Base-by-base conservation (phyloP, 2,888 invertebrate genomes). In the Ceramica pisi region DNA sequence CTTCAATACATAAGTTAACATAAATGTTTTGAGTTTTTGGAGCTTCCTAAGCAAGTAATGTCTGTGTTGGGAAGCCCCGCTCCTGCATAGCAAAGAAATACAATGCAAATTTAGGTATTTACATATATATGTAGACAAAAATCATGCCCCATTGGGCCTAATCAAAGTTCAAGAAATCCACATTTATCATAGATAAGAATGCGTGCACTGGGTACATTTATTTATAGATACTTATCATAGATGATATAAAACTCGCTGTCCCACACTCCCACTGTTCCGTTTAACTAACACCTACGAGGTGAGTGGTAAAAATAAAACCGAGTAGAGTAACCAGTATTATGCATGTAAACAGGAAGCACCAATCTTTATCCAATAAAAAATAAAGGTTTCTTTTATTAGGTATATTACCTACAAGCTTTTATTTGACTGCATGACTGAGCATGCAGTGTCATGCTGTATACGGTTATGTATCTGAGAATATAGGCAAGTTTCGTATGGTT, bases 201-300 rank as follows among this genome's bases (percentile, higher is more conserved):
- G 14, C 26, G 56, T 44, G 16, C 38, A 35, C 64, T 31, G 6
- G 31, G 31, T 5, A 31, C 31, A 26, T 48, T 70, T 46, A 69
- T 50, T 35, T 60, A 35, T 41, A 56, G 48, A 64, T 26, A 19
- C 10, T 21, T 48, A 71, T 60, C 63, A 35, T 23, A 65, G 56
- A 60, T 60, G 10, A 51, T 63, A 77, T 60, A 63, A 44, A 59
- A 63, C 68, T 65, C 48, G 62, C 48, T 53, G 64, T 50, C 41
- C 64, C 63, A 31, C 31, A 31, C 31, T 31, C 31, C 31, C 5
- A 46, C 23, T 61, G 44, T 61, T 50, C 57, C 61, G 56, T 67
- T 23, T 57, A 78, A 46, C 65, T 35, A 67, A 74, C 81, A 80
- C 75, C 65, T 66, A 78, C 80, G 57, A 57, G 59, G 31, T 53